phyloP scores from a whole-genome alignment of 2,113 vertebrate genomes.

The Larimichthys crocea region DNA sequence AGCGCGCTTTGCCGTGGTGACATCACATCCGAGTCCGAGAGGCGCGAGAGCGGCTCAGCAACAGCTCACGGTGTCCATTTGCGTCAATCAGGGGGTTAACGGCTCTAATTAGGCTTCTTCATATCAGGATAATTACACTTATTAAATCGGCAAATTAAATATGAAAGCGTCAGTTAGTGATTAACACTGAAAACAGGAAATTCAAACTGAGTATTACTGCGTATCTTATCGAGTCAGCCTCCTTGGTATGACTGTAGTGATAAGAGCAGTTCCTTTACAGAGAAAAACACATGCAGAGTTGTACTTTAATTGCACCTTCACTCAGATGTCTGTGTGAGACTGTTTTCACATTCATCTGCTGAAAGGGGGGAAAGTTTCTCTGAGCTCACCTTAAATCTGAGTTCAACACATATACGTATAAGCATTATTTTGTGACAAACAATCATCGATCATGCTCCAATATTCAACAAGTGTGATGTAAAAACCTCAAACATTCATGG shows the following conservation, averaged over 20 bases:
- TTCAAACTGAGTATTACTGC: background rate
- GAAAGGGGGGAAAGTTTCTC: background rate
- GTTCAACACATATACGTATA: background rate
- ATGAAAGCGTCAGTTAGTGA: constrained; percentile 46
- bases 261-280: background rate
- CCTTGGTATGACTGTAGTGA: background rate
- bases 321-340: background rate
- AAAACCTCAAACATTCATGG: background rate
- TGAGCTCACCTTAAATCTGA: background rate
- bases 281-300: background rate
- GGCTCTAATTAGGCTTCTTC: constrained; percentile 61
- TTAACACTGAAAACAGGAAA: constrained; percentile 54
- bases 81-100: constrained; percentile 71
- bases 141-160: constrained; percentile 42
- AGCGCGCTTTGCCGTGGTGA: constrained; percentile 67
- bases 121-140: constrained; percentile 56
- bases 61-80: constrained; percentile 46
- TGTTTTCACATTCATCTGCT: background rate
- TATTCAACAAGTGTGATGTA: background rate
- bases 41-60: constrained; percentile 57
- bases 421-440: too few species aligned
- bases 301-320: background rate
- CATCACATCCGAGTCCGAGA: constrained; percentile 78
- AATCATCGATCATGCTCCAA: background rate
- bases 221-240: background rate